phyloP scores from a whole-genome alignment of 2,797 vertebrate species.

The Graptemys geographica region DNA sequence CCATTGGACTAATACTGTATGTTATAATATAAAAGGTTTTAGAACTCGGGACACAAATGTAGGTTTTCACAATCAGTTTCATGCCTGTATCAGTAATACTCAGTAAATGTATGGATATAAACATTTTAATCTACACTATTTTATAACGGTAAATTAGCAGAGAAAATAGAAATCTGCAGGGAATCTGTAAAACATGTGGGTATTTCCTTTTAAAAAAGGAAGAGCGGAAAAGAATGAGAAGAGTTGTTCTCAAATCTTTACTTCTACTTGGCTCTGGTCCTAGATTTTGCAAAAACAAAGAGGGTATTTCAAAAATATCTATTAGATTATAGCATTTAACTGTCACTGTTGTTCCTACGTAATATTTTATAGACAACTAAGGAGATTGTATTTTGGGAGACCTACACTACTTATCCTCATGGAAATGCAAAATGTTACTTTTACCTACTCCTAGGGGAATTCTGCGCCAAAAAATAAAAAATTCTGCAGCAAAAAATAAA shows the following conservation, averaged over 20 bases:
- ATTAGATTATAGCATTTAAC: not conserved
- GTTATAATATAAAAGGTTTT: not conserved
- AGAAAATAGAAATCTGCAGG: not conserved
- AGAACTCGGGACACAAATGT: not conserved
- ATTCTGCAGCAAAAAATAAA: no score
- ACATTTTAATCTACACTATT: not conserved
- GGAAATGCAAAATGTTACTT: not conserved
- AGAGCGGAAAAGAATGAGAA: not conserved
- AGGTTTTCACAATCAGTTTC: constrained; percentile 7
- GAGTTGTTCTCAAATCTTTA: not conserved
- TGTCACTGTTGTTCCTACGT: not conserved
- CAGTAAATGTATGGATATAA: not conserved
- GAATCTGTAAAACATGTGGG: not conserved
- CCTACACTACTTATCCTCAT: not conserved
- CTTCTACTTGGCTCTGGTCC: not conserved
- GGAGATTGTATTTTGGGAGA: not conserved
- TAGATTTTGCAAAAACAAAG: not conserved
- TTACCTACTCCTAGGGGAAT: not conserved
- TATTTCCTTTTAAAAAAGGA: not conserved
- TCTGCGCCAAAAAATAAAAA: no score
- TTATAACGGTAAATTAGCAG: not conserved
- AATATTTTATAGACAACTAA: not conserved
- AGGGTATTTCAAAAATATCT: not conserved
- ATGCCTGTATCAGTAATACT: not conserved
- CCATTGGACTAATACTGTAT: not conserved